These are phyloP conservation scores for Tortricodes alternella DNA, from an alignment of 2,888 invertebrate species.

Conservation along the genomic window DNA sequence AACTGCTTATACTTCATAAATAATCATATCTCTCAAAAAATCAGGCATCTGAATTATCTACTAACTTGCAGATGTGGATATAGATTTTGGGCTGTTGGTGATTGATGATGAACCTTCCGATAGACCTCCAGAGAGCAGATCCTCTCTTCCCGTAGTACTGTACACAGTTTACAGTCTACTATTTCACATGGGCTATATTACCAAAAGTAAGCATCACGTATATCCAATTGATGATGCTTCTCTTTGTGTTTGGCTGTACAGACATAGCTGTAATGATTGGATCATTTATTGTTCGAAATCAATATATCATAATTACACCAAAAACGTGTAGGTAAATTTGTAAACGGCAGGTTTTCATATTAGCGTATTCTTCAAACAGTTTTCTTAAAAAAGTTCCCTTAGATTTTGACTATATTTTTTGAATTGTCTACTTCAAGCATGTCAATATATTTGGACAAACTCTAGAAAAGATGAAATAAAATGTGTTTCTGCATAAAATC, in stretches of 20 bases:
- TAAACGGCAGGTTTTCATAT: too few species aligned
- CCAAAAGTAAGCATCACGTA: conserved; percentile 77
- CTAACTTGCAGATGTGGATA: conserved; percentile 74
- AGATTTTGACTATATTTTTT: not conserved
- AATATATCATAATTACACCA: not conserved
- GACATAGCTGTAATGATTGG: not conserved
- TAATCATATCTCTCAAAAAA: not conserved
- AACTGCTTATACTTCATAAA: not conserved
- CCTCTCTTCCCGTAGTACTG: conserved; percentile 72
- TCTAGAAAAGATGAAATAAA: too few species aligned
- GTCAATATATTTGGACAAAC: too few species aligned
- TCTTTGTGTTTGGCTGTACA: conserved; percentile 9
- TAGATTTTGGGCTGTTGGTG: conserved; percentile 70
- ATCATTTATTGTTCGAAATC: not conserved
- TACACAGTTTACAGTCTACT: conserved; percentile 78
- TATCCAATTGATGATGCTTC: conserved; percentile 43
- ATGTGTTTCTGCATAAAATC: too few species aligned
- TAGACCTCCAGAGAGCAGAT: conserved; percentile 54
- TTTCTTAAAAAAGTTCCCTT: not conserved
- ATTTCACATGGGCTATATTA: conserved; percentile 77
- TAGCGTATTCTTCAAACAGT: too few species aligned
- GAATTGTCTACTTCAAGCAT: not conserved
- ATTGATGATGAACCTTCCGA: conserved; percentile 65
- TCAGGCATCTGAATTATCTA: conserved; percentile 33
- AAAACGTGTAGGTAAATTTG: too few species aligned